Evolutionary conservation across 92 coral and sea anemone genomes (phyloP).

Genomic region (Chrysogorgia sp.): DNA sequence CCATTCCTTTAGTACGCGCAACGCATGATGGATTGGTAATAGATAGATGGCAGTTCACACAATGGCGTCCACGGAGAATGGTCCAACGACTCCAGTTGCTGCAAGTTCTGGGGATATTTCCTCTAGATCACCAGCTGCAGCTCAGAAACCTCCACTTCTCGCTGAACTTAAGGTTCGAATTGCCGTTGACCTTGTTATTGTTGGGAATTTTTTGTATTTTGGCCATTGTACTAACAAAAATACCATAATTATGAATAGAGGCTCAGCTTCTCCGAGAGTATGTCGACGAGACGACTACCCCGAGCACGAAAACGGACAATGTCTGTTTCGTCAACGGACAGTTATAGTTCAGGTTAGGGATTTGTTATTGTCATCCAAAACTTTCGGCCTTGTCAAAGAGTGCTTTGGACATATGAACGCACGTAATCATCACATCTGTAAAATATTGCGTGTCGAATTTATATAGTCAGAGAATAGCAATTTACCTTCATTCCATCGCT

Average conservation of each 20-base stretch:
- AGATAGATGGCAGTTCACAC: neutral
- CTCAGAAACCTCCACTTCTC: conserved; percentile 97
- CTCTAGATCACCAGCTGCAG: conserved; percentile 97
- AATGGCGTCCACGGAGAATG: conserved; percentile 96
- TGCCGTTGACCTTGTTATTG: neutral
- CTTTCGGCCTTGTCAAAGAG: conserved; percentile 7
- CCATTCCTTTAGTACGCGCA: neutral
- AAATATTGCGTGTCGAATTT: neutral
- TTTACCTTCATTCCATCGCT: no score
- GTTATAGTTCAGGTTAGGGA: conserved; percentile 98
- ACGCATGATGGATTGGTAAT: conserved; percentile 27
- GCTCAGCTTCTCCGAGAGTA: conserved; percentile 95
- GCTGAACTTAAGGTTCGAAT: conserved; percentile 87
- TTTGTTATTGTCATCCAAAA: conserved; percentile 2
- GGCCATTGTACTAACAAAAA: neutral
- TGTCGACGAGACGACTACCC: conserved; percentile 98
- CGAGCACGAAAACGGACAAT: conserved; percentile 99
- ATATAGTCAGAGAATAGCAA: no score
- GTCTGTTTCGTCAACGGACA: conserved; percentile 99
- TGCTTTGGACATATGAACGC: conserved; percentile 4
- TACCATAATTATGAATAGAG: conserved; percentile 61
- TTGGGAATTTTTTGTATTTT: neutral
- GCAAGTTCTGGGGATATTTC: conserved; percentile 24
- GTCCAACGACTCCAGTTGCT: conserved; percentile 37
- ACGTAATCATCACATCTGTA: neutral